phyloP scores from a whole-genome alignment of 2,797 vertebrate species.

The Sphaeramia orbicularis region DNA sequence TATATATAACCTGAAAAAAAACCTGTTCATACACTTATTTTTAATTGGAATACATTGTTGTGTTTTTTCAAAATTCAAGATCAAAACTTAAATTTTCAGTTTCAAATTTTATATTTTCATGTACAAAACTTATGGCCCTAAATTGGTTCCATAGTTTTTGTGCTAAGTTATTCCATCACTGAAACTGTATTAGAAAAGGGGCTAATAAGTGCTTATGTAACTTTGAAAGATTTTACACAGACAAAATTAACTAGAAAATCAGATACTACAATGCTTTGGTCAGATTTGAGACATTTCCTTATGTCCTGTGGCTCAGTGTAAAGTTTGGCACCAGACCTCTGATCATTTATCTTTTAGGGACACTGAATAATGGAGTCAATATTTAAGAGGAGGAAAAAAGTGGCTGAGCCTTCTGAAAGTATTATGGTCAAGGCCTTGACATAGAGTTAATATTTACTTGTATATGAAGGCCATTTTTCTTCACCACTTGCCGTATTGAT shows the following conservation, averaged over 20 bases:
- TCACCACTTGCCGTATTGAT: constrained; percentile 59
- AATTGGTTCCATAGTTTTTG: no score
- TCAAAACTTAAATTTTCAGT: no score
- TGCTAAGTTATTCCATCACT: background rate
- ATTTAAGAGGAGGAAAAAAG: constrained; percentile 23
- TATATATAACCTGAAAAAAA: no score
- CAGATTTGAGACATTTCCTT: constrained; percentile 3
- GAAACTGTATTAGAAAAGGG: background rate
- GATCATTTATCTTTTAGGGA: constrained; percentile 45
- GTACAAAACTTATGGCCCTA: no score
- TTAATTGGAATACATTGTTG: no score
- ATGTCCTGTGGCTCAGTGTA: background rate
- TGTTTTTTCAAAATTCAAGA: no score
- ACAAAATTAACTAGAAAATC: background rate
- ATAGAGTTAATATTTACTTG: constrained; percentile 50
- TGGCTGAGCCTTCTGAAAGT: constrained; percentile 18
- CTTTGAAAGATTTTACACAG: background rate
- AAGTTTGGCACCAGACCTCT: constrained; percentile 1
- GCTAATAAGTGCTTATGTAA: background rate
- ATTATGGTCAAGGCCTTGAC: constrained; percentile 40
- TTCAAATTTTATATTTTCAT: no score
- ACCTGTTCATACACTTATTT: no score
- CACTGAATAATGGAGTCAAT: constrained; percentile 47
- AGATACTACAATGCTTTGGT: background rate
- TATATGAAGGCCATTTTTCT: constrained; percentile 64